Percentiles rank a stretch among this genome's conserved stretches.
Conservation (phyloP, 2,113 vertebrate genomes). For the Colossoma macropomum region DNA sequence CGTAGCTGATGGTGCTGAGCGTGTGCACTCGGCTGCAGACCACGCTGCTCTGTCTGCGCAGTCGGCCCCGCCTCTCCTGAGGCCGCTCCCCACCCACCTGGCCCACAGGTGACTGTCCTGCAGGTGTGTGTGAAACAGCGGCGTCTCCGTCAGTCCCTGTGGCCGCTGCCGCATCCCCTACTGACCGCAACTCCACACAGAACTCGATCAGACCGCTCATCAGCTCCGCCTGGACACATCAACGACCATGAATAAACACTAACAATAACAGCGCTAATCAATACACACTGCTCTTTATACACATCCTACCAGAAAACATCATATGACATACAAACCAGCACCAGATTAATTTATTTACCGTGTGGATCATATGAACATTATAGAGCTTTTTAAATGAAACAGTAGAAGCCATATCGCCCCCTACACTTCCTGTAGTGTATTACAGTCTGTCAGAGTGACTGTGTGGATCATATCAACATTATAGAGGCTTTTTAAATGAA, state of each 20-base stretch:
- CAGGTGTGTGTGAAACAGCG: conserved; percentile 57
- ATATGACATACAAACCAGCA: no score
- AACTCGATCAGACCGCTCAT: conserved; percentile 94
- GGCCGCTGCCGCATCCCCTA: conserved; percentile 54
- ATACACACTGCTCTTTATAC: background rate
- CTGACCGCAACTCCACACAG: conserved; percentile 85
- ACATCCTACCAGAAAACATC: no score
- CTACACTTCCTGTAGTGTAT: no score
- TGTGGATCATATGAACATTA: no score
- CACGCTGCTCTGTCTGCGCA: conserved; percentile 86
- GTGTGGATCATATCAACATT: no score
- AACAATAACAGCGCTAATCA: background rate
- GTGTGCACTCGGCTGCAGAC: conserved; percentile 86
- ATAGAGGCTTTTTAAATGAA: no score
- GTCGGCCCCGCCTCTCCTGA: conserved; percentile 67
- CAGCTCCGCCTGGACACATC: conserved; percentile 81
- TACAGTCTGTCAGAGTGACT: no score
- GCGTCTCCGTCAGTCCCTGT: conserved; percentile 48
- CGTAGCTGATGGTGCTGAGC: conserved; percentile 89
- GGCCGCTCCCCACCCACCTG: conserved; percentile 60
- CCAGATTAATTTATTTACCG: no score
- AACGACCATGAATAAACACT: conserved; percentile 6
- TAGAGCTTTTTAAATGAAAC: no score
- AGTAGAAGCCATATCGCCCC: no score
- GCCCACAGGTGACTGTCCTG: conserved; percentile 48